Base-by-base conservation (phyloP, 2,797 vertebrate species). In the Hippopotamyrus pictus region DNA sequence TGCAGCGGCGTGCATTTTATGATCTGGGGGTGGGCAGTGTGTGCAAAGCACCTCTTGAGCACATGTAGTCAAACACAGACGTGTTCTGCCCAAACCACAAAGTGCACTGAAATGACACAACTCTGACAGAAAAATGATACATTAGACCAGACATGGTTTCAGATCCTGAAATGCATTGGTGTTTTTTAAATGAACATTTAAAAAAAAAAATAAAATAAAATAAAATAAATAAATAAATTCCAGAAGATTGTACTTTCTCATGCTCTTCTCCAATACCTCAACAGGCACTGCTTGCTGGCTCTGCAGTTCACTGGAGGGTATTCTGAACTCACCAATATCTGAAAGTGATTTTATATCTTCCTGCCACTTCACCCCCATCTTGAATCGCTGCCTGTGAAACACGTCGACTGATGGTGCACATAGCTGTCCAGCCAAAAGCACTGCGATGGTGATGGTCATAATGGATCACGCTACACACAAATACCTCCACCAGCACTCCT, bases 1-100 rank as follows among this genome's bases (percentile, higher is more conserved):
- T 96, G 95, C 95, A 93, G 93, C 85, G 82, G 93, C 94, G 95
- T 94, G 96, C 95, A 95, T 96, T 96, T 96, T 92, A 91, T 90
- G 94, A 90, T 92, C 94, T 94, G 93, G 91, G 90, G 93, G 94
- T 94, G 93, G 93, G 94, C 94, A 93, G 91, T 94, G 89, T 86
- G 85, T 86, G 93, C 94, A 92, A 94, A 93, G 91, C 92, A 86
- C 91, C 92, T 93, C 92, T 88, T 90, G 92, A 90, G 90, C 91
- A 90, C 91, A 25, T 82, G 76, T 82, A 46, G 62, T 19, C 59
- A 86, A 33, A 89, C 9, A 25, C 84, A 86, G 41, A 41, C 25
- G 62, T 9, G 3, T 8, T 11, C 29, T 79, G 37, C 54, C 54
- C n/a, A 90, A 86, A 91, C 88, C 91, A 90, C 91, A 91, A 59